Percentiles rank a stretch among this genome's conserved stretches.
Conservation (phyloP, 2,888 invertebrate genomes). For the Brachyopa scutellaris region DNA sequence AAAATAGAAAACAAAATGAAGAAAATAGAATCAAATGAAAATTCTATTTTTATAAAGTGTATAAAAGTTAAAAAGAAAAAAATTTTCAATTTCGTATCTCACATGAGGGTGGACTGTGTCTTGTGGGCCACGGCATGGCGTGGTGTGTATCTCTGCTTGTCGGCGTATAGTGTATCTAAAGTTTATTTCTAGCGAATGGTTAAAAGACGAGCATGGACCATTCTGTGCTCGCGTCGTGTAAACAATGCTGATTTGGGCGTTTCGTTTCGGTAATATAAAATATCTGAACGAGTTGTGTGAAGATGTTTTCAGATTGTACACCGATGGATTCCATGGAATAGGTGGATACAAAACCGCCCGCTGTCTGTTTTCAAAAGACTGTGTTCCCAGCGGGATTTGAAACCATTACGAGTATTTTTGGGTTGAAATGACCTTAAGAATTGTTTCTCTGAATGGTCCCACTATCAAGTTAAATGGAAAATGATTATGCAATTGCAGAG, state of each 20-base stretch:
- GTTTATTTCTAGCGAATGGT: conserved; percentile 63
- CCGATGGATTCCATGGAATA: not conserved
- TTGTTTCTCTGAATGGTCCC: not conserved
- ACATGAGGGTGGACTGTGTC: conserved; percentile 44
- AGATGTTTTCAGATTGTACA: conserved; percentile 14
- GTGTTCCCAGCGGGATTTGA: not conserved
- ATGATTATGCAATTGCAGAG: not conserved
- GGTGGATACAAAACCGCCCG: not conserved
- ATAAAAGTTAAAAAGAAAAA: conserved; percentile 5
- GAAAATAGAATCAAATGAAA: conserved; percentile 44
- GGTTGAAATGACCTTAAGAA: conserved; percentile 14
- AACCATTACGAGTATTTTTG: not conserved
- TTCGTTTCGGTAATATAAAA: conserved; percentile 11
- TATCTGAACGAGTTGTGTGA: conserved; percentile 5
- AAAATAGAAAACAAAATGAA: conserved; percentile 15
- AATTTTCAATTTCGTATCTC: conserved; percentile 31
- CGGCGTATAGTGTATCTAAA: conserved; percentile 57
- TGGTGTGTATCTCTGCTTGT: not conserved
- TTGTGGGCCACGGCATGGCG: not conserved
- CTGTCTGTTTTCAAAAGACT: conserved; percentile 6
- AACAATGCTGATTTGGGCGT: conserved; percentile 46
- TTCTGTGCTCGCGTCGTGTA: conserved; percentile 35
- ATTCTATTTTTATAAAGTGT: conserved; percentile 46
- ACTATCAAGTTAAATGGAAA: not conserved
- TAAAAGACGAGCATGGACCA: conserved; percentile 24